phyloP scores from a whole-genome alignment of 2,113 vertebrate species.

The Elachura formosa region DNA sequence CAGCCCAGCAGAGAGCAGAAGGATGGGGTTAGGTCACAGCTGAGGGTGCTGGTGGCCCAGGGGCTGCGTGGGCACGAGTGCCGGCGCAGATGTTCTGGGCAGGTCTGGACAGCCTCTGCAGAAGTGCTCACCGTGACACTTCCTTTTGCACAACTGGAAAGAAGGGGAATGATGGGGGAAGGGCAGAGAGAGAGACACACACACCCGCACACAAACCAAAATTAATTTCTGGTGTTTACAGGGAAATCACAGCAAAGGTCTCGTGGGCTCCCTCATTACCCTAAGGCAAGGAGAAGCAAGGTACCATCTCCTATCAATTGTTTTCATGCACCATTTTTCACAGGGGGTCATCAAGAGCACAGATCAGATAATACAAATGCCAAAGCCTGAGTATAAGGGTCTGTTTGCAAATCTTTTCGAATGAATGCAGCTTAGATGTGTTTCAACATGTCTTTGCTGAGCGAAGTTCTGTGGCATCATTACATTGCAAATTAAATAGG shows the following conservation, averaged over 20 bases:
- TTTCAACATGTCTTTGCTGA: background rate
- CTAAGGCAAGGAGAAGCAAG: background rate
- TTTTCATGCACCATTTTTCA: background rate
- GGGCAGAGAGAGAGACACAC: background rate
- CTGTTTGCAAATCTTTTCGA: background rate
- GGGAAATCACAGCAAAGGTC: background rate
- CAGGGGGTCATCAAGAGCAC: background rate
- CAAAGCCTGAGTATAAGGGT: background rate
- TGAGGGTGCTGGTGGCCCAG: rapidly evolving
- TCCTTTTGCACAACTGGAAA: background rate
- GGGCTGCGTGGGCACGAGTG: background rate
- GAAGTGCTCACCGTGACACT: background rate
- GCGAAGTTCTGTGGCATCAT: background rate
- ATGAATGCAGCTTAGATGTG: background rate
- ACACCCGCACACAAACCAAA: background rate
- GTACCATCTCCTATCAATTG: background rate
- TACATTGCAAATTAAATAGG: background rate
- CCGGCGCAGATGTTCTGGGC: background rate
- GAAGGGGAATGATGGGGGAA: background rate
- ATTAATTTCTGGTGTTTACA: background rate
- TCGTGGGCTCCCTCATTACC: background rate
- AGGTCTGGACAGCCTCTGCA: background rate
- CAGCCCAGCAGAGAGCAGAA: background rate
- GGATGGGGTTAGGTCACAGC: background rate
- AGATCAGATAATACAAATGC: background rate